These are phyloP conservation scores for Conchocele bisecta DNA, from an alignment of 2,888 invertebrate genomes.

Conservation along the genomic window DNA sequence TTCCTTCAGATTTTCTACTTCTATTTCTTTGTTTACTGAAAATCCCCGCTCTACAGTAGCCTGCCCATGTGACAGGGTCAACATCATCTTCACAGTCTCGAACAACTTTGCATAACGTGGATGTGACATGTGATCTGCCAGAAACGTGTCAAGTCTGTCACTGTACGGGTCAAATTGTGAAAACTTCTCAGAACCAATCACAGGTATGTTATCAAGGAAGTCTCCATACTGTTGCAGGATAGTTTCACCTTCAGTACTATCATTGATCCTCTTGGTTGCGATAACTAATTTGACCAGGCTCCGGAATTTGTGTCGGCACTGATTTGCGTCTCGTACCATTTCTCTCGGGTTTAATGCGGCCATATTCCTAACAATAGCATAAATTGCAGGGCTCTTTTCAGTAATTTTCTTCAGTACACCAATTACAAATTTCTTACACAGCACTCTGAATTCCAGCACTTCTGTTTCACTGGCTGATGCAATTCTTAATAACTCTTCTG, in stretches of 20 bases:
- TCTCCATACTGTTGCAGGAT: slow-evolving; percentile 7
- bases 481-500: slow-evolving; percentile 26
- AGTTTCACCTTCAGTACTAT: slow-evolving; percentile 1
- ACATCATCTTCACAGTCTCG: neutral
- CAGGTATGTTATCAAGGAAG: slow-evolving; percentile 5
- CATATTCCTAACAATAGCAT: slow-evolving; percentile 39
- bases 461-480: slow-evolving; percentile 28
- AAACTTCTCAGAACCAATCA: neutral
- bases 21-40: slow-evolving; percentile 29
- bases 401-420: slow-evolving; percentile 11
- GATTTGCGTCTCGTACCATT: slow-evolving; percentile 9
- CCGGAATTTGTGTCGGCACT: neutral
- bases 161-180: slow-evolving; percentile 11
- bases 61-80: slow-evolving; percentile 2
- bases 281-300: neutral
- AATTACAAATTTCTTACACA: slow-evolving; percentile 20
- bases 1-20: too few relatives aligned
- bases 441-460: slow-evolving; percentile 36
- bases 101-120: neutral
- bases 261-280: neutral
- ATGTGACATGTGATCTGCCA: neutral
- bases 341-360: slow-evolving; percentile 26
- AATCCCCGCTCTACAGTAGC: slow-evolving; percentile 9
- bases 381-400: slow-evolving; percentile 35
- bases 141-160: slow-evolving; percentile 13